Evolutionary conservation across 1,140 invertebrate genomes (phyloP).

Genomic region (Drosophila parvula): DNA sequence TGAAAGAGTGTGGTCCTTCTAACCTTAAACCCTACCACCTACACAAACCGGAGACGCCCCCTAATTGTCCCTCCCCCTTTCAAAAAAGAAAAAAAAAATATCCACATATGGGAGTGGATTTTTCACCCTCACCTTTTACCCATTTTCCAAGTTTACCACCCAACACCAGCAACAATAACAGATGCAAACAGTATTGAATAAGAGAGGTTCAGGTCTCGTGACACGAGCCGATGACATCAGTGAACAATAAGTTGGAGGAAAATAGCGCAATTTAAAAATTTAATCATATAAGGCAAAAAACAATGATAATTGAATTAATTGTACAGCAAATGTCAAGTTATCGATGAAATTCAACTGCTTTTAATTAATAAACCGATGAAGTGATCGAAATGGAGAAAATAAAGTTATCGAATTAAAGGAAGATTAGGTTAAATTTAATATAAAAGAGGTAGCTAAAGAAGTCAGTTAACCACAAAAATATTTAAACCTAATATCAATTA

Average conservation of each 20-base stretch:
- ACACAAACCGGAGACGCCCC: conserved; percentile 21
- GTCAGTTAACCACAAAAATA: background rate
- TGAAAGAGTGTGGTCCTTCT: background rate
- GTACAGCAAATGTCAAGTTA: background rate
- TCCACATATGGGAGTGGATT: conserved; percentile 7
- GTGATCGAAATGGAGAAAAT: background rate
- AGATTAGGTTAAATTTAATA: background rate
- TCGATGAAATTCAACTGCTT: background rate
- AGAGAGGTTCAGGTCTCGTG: conserved; percentile 24
- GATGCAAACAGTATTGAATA: conserved; percentile 28
- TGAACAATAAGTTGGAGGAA: background rate
- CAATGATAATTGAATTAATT: background rate
- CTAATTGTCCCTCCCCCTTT: conserved; percentile 51
- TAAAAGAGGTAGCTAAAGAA: no score
- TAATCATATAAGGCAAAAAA: background rate
- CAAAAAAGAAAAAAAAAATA: background rate
- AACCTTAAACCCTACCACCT: conserved; percentile 7
- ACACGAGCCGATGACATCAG: conserved; percentile 25
- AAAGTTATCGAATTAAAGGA: background rate
- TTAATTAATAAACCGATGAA: background rate
- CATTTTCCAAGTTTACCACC: conserved; percentile 21
- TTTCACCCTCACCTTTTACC: conserved; percentile 20
- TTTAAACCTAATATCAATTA: background rate
- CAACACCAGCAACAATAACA: conserved; percentile 23
- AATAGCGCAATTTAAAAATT: background rate